These are phyloP conservation scores for Congeria kusceri DNA, from an alignment of 2,888 invertebrate species.

Conservation along the genomic window DNA sequence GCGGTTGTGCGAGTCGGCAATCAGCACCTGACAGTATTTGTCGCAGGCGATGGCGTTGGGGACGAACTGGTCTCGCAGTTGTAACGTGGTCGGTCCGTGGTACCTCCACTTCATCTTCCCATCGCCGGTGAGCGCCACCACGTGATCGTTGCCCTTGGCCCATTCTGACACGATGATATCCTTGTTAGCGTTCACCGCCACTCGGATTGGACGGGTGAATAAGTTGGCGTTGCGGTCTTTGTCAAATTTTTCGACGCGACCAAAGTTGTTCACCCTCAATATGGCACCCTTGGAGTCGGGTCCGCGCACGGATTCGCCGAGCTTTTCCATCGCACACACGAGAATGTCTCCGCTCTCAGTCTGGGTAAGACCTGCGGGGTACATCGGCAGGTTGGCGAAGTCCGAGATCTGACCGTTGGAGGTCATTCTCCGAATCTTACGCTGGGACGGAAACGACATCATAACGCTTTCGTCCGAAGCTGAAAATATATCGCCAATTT, in stretches of 20 bases:
- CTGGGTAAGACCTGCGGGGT: constrained; percentile 56
- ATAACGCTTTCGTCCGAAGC: constrained; percentile 57
- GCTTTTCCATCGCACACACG: constrained; percentile 64
- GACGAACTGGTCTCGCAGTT: constrained; percentile 55
- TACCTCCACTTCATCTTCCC: constrained; percentile 63
- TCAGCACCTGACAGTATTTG: constrained; percentile 59
- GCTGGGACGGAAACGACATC: constrained; percentile 62
- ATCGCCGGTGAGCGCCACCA: constrained; percentile 48
- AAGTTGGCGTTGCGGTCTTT: constrained; percentile 47
- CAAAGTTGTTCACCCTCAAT: constrained; percentile 52
- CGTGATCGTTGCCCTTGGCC: constrained; percentile 63
- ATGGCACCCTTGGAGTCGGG: constrained; percentile 58
- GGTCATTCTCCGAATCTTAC: constrained; percentile 56
- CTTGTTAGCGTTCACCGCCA: constrained; percentile 58
- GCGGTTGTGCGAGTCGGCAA: constrained; percentile 60
- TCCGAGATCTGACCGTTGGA: constrained; percentile 54
- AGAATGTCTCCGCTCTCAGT: constrained; percentile 60
- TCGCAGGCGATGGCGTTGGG: constrained; percentile 60
- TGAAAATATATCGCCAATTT: constrained; percentile 58
- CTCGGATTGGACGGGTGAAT: constrained; percentile 59
- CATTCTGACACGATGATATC: constrained; percentile 65
- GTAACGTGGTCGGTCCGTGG: constrained; percentile 51
- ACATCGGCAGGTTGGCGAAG: constrained; percentile 53
- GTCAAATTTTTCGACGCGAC: constrained; percentile 58
- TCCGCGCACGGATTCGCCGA: constrained; percentile 49